A percentile compares a stretch with the other conserved stretches of the same genome.
Conservation (phyloP, 2,113 vertebrate genomes). For the Prolemur simus region DNA sequence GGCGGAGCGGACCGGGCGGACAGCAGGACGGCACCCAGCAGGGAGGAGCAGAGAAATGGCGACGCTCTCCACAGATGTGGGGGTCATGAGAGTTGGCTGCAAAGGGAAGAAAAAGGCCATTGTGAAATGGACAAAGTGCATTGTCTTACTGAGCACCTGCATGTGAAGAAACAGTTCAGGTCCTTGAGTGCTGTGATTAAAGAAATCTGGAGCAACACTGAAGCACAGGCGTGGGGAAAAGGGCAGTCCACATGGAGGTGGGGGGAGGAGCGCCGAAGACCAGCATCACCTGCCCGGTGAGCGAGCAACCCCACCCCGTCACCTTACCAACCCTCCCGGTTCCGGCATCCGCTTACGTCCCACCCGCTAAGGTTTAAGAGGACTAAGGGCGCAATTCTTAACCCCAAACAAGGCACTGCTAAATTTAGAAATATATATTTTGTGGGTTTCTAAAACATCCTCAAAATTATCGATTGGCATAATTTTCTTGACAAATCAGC, state of each 20-base stretch:
- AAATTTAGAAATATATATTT: background rate
- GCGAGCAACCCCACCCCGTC: too few relatives aligned
- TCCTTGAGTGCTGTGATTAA: background rate
- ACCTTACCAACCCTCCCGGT: background rate
- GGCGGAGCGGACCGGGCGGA: background rate
- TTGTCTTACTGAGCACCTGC: background rate
- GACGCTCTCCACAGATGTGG: rapidly evolving
- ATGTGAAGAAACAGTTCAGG: background rate
- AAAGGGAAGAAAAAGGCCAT: background rate
- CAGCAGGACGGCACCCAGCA: background rate
- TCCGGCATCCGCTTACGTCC: rapidly evolving
- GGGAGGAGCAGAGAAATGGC: rapidly evolving
- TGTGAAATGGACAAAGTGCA: too few relatives aligned
- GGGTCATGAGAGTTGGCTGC: background rate
- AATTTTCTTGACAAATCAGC: background rate
- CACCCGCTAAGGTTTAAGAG: rapidly evolving
- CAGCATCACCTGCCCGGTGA: background rate
- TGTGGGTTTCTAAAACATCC: background rate
- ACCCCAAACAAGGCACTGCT: background rate
- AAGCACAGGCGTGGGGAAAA: rapidly evolving
- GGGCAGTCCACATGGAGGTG: background rate
- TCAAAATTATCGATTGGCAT: background rate
- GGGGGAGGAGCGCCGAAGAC: background rate
- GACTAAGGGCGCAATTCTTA: background rate
- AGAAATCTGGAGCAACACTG: background rate